Conservation (phyloP, 2,797 vertebrate genomes). For the Novumbra hubbsi region DNA sequence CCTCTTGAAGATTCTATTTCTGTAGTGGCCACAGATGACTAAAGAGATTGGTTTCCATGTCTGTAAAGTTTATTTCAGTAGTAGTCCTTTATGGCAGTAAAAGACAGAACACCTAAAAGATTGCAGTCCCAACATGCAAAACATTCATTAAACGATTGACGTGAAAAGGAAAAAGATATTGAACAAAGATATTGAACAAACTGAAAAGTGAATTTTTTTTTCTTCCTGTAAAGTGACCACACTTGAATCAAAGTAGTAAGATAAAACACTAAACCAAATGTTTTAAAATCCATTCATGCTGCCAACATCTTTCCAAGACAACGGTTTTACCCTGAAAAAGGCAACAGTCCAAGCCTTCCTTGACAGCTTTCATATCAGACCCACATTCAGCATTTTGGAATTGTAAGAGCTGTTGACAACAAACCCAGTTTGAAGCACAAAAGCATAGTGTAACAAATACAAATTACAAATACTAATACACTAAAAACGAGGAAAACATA, state of each 20-base stretch:
- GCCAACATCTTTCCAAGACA: conserved; percentile 77
- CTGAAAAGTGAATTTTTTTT: conserved; percentile 67
- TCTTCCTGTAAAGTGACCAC: conserved; percentile 24
- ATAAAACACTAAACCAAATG: conserved; percentile 75
- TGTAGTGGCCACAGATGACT: neutral
- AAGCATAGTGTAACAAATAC: conserved; percentile 60
- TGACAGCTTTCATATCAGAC: conserved; percentile 49
- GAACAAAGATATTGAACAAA: too few species aligned
- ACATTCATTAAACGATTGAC: conserved; percentile 85
- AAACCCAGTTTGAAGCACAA: conserved; percentile 41
- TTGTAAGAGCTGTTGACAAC: conserved; percentile 68
- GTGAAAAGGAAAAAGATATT: conserved; percentile 69
- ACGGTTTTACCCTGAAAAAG: conserved; percentile 73
- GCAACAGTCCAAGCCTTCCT: conserved; percentile 67
- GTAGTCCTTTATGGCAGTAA: conserved; percentile 89
- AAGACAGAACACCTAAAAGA: conserved; percentile 93
- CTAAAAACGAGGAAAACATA: conserved; percentile 47
- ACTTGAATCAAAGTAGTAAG: conserved; percentile 76
- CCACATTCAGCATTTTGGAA: conserved; percentile 67
- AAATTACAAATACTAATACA: conserved; percentile 48
- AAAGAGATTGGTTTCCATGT: conserved; percentile 47
- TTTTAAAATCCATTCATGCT: conserved; percentile 82
- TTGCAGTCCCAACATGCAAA: conserved; percentile 97
- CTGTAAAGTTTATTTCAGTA: conserved; percentile 89
- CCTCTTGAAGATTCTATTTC: conserved; percentile 5